A percentile compares a stretch with the other conserved stretches of the same genome.
phyloP scores from a whole-genome alignment of 2,113 vertebrate genomes.

The Brienomyrus brachyistius region DNA sequence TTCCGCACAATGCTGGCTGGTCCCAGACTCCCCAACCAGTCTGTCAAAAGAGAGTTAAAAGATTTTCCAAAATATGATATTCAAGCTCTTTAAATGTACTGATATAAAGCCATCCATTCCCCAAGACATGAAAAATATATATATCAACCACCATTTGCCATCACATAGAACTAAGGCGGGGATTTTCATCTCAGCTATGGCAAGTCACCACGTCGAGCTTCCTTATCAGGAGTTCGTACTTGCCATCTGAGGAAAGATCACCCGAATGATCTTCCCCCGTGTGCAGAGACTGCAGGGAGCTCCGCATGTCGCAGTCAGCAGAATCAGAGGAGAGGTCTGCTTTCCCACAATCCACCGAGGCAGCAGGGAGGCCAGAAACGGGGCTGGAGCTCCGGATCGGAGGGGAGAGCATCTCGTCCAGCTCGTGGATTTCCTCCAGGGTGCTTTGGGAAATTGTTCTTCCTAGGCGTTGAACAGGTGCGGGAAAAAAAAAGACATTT shows the following conservation, averaged over 20 bases:
- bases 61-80: constrained; percentile 22
- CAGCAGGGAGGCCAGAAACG: constrained; percentile 40
- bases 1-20: constrained; percentile 22
- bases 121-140: neutral
- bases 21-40: constrained; percentile 27
- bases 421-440: constrained; percentile 80
- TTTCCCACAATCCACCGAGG: constrained; percentile 34
- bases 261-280: constrained; percentile 53
- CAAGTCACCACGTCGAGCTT: neutral
- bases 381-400: constrained; percentile 38
- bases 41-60: constrained; percentile 44
- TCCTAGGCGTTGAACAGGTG: constrained; percentile 34
- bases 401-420: constrained; percentile 63
- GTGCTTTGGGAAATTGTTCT: constrained; percentile 46
- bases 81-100: neutral
- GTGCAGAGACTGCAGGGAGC: constrained; percentile 26
- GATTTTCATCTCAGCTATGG: neutral
- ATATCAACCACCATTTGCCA: neutral
- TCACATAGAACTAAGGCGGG: neutral
- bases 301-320: constrained; percentile 35
- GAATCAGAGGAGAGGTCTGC: constrained; percentile 31
- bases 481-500: neutral
- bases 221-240: constrained; percentile 53
- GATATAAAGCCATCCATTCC: neutral
- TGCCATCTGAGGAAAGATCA: constrained; percentile 63